Conservation (phyloP, 2,797 vertebrate genomes). For the Silurus aristotelis region DNA sequence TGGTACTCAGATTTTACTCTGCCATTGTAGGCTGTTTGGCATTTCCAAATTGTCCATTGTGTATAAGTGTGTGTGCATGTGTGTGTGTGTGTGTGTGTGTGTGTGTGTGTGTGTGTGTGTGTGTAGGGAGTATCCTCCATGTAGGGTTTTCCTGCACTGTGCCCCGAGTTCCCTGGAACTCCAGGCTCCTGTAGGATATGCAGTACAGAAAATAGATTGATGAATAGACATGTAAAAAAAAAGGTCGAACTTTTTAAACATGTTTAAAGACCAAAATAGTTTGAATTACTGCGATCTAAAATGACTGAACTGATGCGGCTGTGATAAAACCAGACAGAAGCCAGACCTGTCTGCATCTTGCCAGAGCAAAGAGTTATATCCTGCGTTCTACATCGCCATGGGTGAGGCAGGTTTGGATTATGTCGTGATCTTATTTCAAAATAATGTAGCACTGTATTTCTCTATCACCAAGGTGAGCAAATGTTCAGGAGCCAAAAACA, state of each 20-base stretch:
- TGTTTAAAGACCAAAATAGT: not conserved
- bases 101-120: no score
- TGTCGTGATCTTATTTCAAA: not conserved
- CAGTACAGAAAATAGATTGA: no score
- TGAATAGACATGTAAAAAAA: not conserved
- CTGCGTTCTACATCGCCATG: not conserved
- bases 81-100: no score
- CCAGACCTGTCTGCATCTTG: slow-evolving; percentile 3
- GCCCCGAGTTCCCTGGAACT: no score
- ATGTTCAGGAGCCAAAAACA: slow-evolving; percentile 17
- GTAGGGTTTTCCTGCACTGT: no score
- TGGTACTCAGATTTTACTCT: no score
- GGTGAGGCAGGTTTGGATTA: slow-evolving; percentile 8
- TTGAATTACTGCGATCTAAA: not conserved
- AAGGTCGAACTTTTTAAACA: not conserved
- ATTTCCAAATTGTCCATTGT: no score
- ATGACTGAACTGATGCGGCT: not conserved
- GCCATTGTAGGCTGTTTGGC: no score
- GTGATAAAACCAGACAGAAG: slow-evolving; percentile 2
- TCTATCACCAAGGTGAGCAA: not conserved
- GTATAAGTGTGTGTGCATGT: no score
- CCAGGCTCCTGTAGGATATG: no score
- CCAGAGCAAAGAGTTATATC: slow-evolving; percentile 15
- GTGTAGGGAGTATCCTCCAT: no score
- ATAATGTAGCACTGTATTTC: not conserved